Base-by-base conservation (phyloP, 92 coral and sea anemone species). In the Pocillopora meandrina region DNA sequence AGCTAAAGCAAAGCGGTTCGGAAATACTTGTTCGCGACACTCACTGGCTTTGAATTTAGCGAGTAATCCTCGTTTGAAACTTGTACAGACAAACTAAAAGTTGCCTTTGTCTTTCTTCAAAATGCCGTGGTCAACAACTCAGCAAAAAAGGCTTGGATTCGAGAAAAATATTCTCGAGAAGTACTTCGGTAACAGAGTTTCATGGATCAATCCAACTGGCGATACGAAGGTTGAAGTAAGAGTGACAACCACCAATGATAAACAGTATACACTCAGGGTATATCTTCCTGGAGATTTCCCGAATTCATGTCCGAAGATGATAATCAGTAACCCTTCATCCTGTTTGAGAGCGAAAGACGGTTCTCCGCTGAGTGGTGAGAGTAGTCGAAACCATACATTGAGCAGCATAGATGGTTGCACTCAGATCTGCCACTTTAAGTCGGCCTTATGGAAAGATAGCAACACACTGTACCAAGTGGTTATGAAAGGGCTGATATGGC, bases 401-500 rank as follows among this genome's bases (percentile, higher is more conserved):
- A 89, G 91, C n/a, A 75, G 62, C 67, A 91, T 62, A 36, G 86
- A 95, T 66, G 94, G 92, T 1, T 84, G 87, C 23, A 75, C 90
- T 8, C 72, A 71, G 56, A 93, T 95, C 61, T 95, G 98, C 72
- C 98, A 95, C 83, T 93, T 76, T 66, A 72, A 74, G 9, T 83
- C 91, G 15, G 34, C 75, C 16, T 80, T 84, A 52, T 93, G 98
- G 98, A 91, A 91, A 12, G 77, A 76, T 82, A 88, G 90, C 33
- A 84, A 92, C 77, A 91, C 97, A 1, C 69, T 95, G 33, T 90
- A 91, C 63, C 95, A 95, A 72, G 88, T 93, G 18, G 75, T 87
- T 47, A 93, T 95, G 95, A 95, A 95, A 79, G 98, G 98, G 26
- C 68, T 89, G 52, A 72, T 95, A 35, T 95, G 97, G 98, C 79